phyloP scores from a whole-genome alignment of 2,888 invertebrate genomes.

The Neoaliturus tenellus region DNA sequence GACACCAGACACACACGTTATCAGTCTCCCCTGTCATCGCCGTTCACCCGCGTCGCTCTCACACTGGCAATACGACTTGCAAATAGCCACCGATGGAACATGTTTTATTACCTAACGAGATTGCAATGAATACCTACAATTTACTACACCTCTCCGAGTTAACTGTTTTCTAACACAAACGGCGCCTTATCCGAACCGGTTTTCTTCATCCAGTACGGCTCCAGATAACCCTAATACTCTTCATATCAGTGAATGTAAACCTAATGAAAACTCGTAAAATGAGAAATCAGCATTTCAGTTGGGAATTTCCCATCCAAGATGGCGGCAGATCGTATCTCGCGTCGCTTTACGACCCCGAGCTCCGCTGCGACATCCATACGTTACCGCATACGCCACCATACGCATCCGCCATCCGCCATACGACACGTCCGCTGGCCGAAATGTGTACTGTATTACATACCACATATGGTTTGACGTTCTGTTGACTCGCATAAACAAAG shows the following conservation, averaged over 20 bases:
- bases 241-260: constrained; percentile 29
- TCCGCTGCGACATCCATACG: not conserved
- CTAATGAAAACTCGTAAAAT: constrained; percentile 50
- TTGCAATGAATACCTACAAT: not conserved
- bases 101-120: not conserved
- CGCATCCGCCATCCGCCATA: not conserved
- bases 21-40: too few relatives aligned
- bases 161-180: not conserved
- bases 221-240: constrained; percentile 28
- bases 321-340: constrained; percentile 40
- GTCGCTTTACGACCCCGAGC: not conserved
- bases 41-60: not conserved
- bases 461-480: not conserved
- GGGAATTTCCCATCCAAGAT: constrained; percentile 33
- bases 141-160: not conserved
- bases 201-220: constrained; percentile 2
- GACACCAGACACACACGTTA: too few relatives aligned
- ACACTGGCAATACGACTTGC: not conserved
- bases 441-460: not conserved
- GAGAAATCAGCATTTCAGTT: constrained; percentile 47
- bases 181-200: not conserved
- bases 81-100: too few relatives aligned
- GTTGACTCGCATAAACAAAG: too few relatives aligned
- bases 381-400: not conserved
- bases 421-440: not conserved